These are phyloP conservation scores for Lemur catta DNA, from an alignment of 2,797 vertebrate genomes.

Conservation along the genomic window DNA sequence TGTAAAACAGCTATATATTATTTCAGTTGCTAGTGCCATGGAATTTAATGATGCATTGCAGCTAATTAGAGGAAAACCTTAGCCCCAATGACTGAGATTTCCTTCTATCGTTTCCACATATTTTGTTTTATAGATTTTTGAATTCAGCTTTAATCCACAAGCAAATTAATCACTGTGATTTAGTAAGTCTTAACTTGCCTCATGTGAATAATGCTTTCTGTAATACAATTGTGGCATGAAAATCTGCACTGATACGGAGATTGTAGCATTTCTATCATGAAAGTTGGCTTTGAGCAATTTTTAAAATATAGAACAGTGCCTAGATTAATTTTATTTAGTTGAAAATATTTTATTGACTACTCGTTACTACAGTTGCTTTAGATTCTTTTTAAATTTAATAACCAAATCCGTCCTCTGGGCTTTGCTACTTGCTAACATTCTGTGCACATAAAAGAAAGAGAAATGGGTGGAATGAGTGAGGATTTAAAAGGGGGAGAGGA, in stretches of 20 bases:
- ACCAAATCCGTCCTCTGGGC: not conserved
- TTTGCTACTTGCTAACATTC: constrained; percentile 29
- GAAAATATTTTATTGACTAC: constrained; percentile 48
- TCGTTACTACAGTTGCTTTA: constrained; percentile 22
- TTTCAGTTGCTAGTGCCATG: constrained; percentile 65
- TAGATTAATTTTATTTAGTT: constrained; percentile 46
- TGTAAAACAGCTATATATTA: constrained; percentile 58
- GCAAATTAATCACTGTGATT: constrained; percentile 58
- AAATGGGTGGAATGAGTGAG: constrained; percentile 4
- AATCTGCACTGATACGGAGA: constrained; percentile 10
- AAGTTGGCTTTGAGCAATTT: constrained; percentile 15
- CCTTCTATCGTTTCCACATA: constrained; percentile 73
- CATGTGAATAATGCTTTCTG: constrained; percentile 62
- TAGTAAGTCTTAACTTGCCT: constrained; percentile 69
- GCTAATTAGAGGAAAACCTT: constrained; percentile 79
- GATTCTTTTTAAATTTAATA: constrained; percentile 38
- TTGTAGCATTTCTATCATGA: not conserved
- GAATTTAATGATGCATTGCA: constrained; percentile 77
- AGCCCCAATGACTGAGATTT: constrained; percentile 78
- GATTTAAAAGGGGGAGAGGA: constrained; percentile 15
- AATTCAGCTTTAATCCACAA: constrained; percentile 68
- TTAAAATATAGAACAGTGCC: not conserved
- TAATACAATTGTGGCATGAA: constrained; percentile 68
- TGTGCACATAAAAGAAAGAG: constrained; percentile 13
- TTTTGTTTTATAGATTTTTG: constrained; percentile 77